Base-by-base conservation (phyloP, 2,888 invertebrate genomes). In the Plemyria rubiginata region DNA sequence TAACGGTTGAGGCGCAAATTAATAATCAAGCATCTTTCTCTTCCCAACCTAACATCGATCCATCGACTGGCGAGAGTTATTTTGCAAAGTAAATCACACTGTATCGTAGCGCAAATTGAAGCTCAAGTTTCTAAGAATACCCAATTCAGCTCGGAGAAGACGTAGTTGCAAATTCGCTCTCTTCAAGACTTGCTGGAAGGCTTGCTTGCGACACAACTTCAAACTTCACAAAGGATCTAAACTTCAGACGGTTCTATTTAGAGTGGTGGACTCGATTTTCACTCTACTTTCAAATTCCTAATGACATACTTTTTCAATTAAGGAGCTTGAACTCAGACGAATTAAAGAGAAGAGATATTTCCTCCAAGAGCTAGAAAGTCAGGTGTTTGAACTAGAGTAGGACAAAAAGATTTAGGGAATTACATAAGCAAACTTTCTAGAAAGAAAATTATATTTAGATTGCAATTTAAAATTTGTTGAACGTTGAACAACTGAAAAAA, bases 151-250 rank as follows among this genome's bases (percentile, higher is more conserved):
- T 13, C 48, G 16, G n/a, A 22, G 9, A 40, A 55, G 48, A 11
- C 28, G 46, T 29, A 32, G 38, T 50, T 28, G 60, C 54, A 50
- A 60, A 54, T 54, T 43, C 41, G 41, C 32, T 57, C 56, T 40
- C 52, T 59, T 62, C 62, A 56, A 49, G 41, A 52, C 46, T 53
- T 22, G 22, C 22, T 22, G 1, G 22, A 22, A 22, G 22, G 22
- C 22, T 22, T 55, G 51, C 55, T 56, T 56, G 54, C 41, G 40
- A n/a, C 40, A 8, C 48, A 41, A 48, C 46, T 52, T 56, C 40
- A 52, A 53, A 62, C 41, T 62, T 48, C 48, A 55, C 54, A 52
- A 46, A 46, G 28, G 16, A 36, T 6, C 36, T n/a, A 36, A 54
- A 54, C 46, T 22, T 28, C 6, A 15, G 9, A 16, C 15, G 45